Evolutionary conservation across 1,140 invertebrate genomes (phyloP).

Genomic region (Brachionus plicatilis): DNA sequence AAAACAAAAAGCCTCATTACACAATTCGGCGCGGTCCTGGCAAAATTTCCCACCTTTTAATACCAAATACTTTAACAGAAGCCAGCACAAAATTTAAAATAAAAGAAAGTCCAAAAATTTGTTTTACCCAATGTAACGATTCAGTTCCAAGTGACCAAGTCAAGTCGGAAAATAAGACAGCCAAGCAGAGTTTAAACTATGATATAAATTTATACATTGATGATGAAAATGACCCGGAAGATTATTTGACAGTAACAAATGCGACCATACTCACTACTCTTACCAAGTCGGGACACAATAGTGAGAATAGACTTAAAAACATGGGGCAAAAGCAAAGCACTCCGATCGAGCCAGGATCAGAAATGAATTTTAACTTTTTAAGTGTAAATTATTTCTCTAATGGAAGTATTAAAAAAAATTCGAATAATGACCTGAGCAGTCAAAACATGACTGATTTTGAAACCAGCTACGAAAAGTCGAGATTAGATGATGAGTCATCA

Average conservation of each 20-base stretch:
- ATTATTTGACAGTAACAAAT: slow-evolving; percentile 19
- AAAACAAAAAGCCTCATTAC: slow-evolving; percentile 60
- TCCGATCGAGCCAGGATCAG: background rate
- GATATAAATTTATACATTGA: slow-evolving; percentile 23
- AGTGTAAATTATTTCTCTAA: background rate
- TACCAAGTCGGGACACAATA: background rate
- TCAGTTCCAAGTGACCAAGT: background rate
- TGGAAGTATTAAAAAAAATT: slow-evolving; percentile 12
- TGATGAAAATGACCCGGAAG: slow-evolving; percentile 14
- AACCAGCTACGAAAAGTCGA: background rate
- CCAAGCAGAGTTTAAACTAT: background rate
- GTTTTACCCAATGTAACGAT: background rate
- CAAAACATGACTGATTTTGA: slow-evolving; percentile 19
- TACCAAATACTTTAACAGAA: background rate
- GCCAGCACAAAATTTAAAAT: background rate
- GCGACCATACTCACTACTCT: background rate
- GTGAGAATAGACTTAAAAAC: background rate
- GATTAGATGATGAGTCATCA: slow-evolving; percentile 23
- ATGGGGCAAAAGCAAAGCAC: slow-evolving; percentile 8
- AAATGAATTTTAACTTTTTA: slow-evolving; percentile 17
- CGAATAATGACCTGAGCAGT: slow-evolving; percentile 8
- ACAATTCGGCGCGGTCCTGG: slow-evolving; percentile 67
- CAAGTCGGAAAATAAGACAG: background rate
- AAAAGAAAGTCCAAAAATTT: slow-evolving; percentile 18
- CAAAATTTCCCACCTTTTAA: slow-evolving; percentile 64